Evolutionary conservation across 2,888 invertebrate species (phyloP).

Genomic region (Smittia sp.): DNA sequence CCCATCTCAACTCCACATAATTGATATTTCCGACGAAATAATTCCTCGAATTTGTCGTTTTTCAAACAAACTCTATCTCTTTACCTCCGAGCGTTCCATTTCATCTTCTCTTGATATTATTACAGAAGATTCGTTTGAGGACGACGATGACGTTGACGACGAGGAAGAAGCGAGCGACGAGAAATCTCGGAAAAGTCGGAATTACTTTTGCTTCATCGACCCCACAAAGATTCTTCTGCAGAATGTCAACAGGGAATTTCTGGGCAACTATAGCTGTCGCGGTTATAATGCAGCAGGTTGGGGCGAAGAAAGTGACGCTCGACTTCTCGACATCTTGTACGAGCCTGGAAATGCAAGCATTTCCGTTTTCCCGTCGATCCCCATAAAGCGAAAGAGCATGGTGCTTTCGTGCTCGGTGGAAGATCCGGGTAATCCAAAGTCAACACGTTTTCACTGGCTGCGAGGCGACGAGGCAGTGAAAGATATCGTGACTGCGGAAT

Average conservation of each 20-base stretch:
- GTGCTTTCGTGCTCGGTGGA: constrained; percentile 81
- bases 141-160: constrained; percentile 27
- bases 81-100: too few species aligned
- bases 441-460: constrained; percentile 73
- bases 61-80: not conserved
- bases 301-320: constrained; percentile 74
- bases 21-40: constrained; percentile 36
- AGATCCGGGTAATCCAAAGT: constrained; percentile 78
- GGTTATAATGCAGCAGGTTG: constrained; percentile 87
- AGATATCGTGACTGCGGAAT: constrained; percentile 72
- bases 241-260: constrained; percentile 82
- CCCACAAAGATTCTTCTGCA: constrained; percentile 81
- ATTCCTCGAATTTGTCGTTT: constrained; percentile 32
- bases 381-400: constrained; percentile 78
- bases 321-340: constrained; percentile 67
- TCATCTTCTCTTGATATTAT: not conserved
- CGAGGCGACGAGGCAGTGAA: constrained; percentile 68
- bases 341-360: constrained; percentile 81
- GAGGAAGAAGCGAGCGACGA: constrained; percentile 25
- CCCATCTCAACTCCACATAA: constrained; percentile 10
- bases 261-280: constrained; percentile 91
- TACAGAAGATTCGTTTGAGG: constrained; percentile 29
- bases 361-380: constrained; percentile 68
- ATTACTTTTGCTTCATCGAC: constrained; percentile 78
- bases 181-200: constrained; percentile 45